These are phyloP conservation scores for Steatocranus sp. DNA, from an alignment of 2,797 vertebrate genomes.

Conservation along the genomic window DNA sequence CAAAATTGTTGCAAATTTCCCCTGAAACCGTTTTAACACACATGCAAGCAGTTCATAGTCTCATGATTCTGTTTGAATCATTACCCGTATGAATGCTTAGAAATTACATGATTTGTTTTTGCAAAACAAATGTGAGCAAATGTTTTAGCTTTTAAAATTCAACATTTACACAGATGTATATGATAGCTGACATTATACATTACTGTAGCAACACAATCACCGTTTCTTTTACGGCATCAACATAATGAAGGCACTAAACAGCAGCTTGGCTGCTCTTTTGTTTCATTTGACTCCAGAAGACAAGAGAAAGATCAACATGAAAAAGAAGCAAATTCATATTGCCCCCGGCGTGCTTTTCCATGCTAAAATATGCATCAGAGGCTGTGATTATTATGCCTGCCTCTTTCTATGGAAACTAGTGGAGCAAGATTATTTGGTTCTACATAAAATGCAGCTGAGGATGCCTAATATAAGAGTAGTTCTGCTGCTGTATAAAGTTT, in stretches of 20 bases:
- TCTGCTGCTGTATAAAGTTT: not conserved
- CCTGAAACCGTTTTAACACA: not conserved
- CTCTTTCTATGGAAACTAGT: conserved; percentile 36
- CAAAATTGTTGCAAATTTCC: not conserved
- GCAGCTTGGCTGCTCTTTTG: not conserved
- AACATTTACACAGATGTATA: not conserved
- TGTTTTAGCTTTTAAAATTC: not conserved
- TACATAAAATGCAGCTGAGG: not conserved
- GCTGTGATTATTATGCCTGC: conserved; percentile 44
- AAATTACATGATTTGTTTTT: not conserved
- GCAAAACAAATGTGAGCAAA: conserved; percentile 9
- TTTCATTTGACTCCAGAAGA: conserved; percentile 33
- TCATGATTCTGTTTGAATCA: not conserved
- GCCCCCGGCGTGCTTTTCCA: conserved; percentile 29
- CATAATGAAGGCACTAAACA: not conserved
- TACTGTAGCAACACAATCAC: not conserved
- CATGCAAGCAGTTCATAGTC: not conserved
- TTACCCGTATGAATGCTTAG: not conserved
- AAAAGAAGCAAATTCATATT: conserved; percentile 25
- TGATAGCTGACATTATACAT: conserved; percentile 3
- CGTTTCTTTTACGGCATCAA: not conserved
- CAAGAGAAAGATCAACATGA: conserved; percentile 41
- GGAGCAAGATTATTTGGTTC: conserved; percentile 28
- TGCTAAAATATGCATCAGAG: conserved; percentile 50
- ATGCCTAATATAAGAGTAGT: not conserved